These are phyloP conservation scores for Panonychus citri DNA, from an alignment of 1,140 invertebrate genomes.

Conservation along the genomic window DNA sequence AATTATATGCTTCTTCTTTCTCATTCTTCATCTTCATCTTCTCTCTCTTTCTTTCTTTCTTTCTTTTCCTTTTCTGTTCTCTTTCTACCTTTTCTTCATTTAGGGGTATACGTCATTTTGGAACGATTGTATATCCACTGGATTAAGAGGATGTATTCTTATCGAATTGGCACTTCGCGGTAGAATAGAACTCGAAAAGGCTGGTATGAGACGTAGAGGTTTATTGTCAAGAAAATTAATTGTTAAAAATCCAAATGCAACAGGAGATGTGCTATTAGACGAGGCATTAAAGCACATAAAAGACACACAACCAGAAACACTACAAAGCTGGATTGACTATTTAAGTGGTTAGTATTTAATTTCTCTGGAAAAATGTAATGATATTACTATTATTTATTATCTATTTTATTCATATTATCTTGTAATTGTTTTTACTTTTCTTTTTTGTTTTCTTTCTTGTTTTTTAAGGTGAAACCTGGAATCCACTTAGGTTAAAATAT, in stretches of 20 bases:
- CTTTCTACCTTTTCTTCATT: conserved; percentile 12
- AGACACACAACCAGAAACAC: conserved; percentile 88
- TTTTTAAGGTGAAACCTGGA: conserved; percentile 86
- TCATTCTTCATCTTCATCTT: no score
- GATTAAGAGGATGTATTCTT: conserved; percentile 88
- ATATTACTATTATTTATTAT: no score
- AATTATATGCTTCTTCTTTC: no score
- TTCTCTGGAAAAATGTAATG: no score
- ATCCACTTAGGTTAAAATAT: conserved; percentile 90
- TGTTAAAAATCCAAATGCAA: conserved; percentile 61
- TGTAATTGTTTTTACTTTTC: conserved; percentile 2
- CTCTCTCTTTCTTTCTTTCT: neutral
- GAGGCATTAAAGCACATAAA: conserved; percentile 96
- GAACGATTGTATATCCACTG: conserved; percentile 99
- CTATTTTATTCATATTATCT: no score
- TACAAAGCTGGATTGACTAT: conserved; percentile 99
- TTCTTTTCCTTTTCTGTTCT: conserved; percentile 1
- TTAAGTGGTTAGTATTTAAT: conserved; percentile 52
- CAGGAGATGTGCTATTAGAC: conserved; percentile 91
- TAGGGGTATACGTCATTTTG: conserved; percentile 99
- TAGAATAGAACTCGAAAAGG: conserved; percentile 82
- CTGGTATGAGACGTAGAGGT: conserved; percentile 78
- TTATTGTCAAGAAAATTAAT: conserved; percentile 54
- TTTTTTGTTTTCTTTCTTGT: conserved; percentile 15
- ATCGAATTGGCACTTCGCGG: conserved; percentile 86